Percentiles rank a stretch among this genome's conserved stretches.
phyloP scores from a whole-genome alignment of 2,888 invertebrate genomes.

The Nomada ruficornis region DNA sequence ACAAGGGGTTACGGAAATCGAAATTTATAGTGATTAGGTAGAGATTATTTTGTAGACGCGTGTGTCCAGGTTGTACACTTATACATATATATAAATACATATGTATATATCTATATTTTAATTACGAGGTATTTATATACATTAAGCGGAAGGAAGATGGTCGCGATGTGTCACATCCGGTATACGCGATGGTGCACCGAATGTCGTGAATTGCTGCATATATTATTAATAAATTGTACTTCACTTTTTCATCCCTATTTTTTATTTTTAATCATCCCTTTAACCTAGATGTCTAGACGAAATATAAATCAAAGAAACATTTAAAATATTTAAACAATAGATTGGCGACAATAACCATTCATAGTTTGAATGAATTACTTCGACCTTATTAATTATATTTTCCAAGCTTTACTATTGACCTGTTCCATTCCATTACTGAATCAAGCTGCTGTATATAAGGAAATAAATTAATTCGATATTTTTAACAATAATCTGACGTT shows the following conservation, averaged over 20 bases:
- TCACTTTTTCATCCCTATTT: slow-evolving; percentile 56
- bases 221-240: slow-evolving; percentile 66
- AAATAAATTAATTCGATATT: no score
- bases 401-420: no score
- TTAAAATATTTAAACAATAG: no score
- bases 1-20: slow-evolving; percentile 24
- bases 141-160: slow-evolving; percentile 18
- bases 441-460: no score
- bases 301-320: no score
- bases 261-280: neutral
- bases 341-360: no score
- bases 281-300: neutral
- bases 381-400: no score
- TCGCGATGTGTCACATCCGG: slow-evolving; percentile 37
- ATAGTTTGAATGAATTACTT: no score
- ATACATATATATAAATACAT: slow-evolving; percentile 26
- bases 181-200: slow-evolving; percentile 53
- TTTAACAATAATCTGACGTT: no score
- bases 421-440: no score
- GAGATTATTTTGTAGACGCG: slow-evolving; percentile 52
- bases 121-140: slow-evolving; percentile 60
- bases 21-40: slow-evolving; percentile 28
- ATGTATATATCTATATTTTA: slow-evolving; percentile 62
- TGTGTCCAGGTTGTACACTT: slow-evolving; percentile 52
- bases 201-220: slow-evolving; percentile 53